Conservation (phyloP, 2,888 invertebrate genomes). For the Tenthredo distinguenda region DNA sequence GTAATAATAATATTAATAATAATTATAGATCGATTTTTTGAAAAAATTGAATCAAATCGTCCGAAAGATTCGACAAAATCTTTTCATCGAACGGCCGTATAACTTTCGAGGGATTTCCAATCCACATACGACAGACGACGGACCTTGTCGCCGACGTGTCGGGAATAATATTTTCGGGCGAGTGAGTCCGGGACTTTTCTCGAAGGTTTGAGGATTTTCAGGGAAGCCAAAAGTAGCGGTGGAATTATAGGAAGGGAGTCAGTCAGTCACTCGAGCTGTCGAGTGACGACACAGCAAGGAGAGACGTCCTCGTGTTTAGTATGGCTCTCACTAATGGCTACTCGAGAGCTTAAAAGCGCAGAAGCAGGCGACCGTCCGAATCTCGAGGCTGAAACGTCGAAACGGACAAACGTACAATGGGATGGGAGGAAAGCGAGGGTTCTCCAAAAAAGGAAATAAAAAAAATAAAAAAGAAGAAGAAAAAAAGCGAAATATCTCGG, state of each 20-base stretch:
- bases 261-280: conserved; percentile 24
- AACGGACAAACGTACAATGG: conserved; percentile 3
- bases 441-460: background rate
- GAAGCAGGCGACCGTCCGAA: conserved; percentile 11
- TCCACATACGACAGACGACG: background rate
- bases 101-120: background rate
- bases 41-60: background rate
- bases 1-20: background rate
- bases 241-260: conserved; percentile 27
- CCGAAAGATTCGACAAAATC: background rate
- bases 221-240: background rate
- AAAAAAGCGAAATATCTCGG: background rate
- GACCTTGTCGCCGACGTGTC: background rate
- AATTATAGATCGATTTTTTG: background rate
- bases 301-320: conserved; percentile 23
- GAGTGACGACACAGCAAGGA: background rate
- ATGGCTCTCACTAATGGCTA: conserved; percentile 41
- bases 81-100: background rate
- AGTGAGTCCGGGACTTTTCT: background rate
- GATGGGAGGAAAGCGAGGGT: background rate
- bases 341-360: conserved; percentile 47
- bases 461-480: too few relatives aligned
- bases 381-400: background rate
- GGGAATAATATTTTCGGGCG: background rate
- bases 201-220: background rate